These are phyloP conservation scores for Bellardia pandia DNA, from an alignment of 2,888 invertebrate genomes.

Conservation along the genomic window DNA sequence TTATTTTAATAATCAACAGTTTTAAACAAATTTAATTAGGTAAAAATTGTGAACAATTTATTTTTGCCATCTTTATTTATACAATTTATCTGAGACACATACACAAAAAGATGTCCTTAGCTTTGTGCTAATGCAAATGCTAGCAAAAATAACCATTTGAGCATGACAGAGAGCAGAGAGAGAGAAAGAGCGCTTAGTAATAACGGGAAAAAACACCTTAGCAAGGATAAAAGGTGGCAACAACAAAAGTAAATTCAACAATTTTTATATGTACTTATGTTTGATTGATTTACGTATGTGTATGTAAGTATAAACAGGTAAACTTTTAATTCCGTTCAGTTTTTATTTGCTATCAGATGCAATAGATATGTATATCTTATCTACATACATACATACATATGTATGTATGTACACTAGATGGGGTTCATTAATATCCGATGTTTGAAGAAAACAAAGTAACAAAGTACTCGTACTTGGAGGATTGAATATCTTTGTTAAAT, in stretches of 20 bases:
- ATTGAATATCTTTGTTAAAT: no score
- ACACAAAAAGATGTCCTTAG: constrained; percentile 67
- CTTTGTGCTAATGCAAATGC: constrained; percentile 34
- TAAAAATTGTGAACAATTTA: constrained; percentile 29
- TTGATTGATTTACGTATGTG: not conserved
- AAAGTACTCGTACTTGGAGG: no score
- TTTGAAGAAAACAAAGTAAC: no score
- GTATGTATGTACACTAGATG: no score
- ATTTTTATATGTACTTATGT: constrained; percentile 2
- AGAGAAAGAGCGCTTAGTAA: constrained; percentile 35
- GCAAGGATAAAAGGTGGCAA: constrained; percentile 52
- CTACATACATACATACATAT: no score
- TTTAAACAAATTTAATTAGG: constrained; percentile 27
- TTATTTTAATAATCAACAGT: constrained; percentile 60
- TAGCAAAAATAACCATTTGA: constrained; percentile 59
- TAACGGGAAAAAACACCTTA: constrained; percentile 28
- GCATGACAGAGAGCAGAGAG: constrained; percentile 62
- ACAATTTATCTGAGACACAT: constrained; percentile 58
- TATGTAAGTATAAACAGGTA: constrained; percentile 3
- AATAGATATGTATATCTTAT: no score
- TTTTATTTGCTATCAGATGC: not conserved
- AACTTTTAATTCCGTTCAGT: constrained; percentile 28
- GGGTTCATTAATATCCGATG: no score
- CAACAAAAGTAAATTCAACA: constrained; percentile 59
- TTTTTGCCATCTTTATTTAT: constrained; percentile 57